These are phyloP conservation scores for Acheta domesticus DNA, from an alignment of 2,888 invertebrate species.

Conservation along the genomic window DNA sequence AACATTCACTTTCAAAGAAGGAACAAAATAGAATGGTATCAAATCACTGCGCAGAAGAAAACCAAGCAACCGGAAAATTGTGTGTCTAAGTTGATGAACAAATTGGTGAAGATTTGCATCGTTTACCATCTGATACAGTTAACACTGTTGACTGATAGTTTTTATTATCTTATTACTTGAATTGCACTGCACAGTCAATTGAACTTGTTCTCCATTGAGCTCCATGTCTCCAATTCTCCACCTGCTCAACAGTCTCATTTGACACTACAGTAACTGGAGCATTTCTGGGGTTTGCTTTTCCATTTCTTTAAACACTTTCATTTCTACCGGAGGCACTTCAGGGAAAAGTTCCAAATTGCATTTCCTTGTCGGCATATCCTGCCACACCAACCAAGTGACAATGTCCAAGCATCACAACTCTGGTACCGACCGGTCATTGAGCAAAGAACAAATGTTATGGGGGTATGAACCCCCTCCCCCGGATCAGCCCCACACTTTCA, in stretches of 20 bases:
- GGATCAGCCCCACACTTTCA: constrained; percentile 4
- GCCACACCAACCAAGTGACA: constrained; percentile 27
- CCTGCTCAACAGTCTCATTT: constrained; percentile 19
- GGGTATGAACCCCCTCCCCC: constrained; percentile 32
- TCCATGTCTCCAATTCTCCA: constrained; percentile 30
- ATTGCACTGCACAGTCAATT: constrained; percentile 21
- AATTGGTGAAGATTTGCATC: constrained; percentile 35
- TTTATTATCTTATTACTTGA: constrained; percentile 21
- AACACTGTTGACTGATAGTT: constrained; percentile 21
- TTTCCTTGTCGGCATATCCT: constrained; percentile 38
- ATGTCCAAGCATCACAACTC: constrained; percentile 27
- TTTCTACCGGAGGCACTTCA: constrained; percentile 42
- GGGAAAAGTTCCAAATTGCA: constrained; percentile 39
- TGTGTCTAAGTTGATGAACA: constrained; percentile 36
- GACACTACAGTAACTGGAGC: constrained; percentile 18
- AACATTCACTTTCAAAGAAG: constrained; percentile 37
- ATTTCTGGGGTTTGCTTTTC: constrained; percentile 19
- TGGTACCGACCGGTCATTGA: constrained; percentile 40
- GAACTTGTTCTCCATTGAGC: constrained; percentile 25
- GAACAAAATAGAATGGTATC: constrained; percentile 34
- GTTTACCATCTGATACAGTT: constrained; percentile 27
- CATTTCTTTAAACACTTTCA: constrained; percentile 21
- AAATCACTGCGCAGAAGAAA: constrained; percentile 38
- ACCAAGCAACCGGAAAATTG: constrained; percentile 35
- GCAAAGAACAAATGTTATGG: constrained; percentile 40